phyloP scores from a whole-genome alignment of 1,140 invertebrate genomes.

The Drosophila gunungcola region DNA sequence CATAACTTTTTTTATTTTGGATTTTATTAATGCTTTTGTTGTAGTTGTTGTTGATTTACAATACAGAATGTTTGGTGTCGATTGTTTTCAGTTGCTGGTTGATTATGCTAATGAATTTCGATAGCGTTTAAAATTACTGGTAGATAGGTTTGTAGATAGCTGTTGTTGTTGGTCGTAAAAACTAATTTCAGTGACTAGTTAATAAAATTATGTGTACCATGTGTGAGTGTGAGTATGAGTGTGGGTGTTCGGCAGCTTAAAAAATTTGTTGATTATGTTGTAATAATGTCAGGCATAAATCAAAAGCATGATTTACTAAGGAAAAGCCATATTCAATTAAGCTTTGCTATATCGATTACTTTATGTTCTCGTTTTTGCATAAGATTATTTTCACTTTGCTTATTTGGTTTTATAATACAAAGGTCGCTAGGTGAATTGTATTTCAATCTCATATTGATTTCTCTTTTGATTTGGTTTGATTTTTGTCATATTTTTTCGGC shows the following conservation, averaged over 20 bases:
- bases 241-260: constrained; percentile 43
- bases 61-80: constrained; percentile 59
- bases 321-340: constrained; percentile 73
- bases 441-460: constrained; percentile 56
- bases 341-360: constrained; percentile 64
- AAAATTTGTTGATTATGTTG: constrained; percentile 62
- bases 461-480: constrained; percentile 39
- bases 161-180: constrained; percentile 60
- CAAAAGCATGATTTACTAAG: constrained; percentile 78
- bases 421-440: constrained; percentile 58
- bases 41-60: constrained; percentile 55
- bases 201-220: constrained; percentile 54
- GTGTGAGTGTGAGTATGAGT: constrained; percentile 27
- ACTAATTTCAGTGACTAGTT: constrained; percentile 71
- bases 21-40: constrained; percentile 52
- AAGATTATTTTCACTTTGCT: constrained; percentile 34
- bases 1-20: constrained; percentile 45
- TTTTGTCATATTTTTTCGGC: constrained; percentile 32
- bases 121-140: constrained; percentile 62
- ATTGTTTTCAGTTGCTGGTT: constrained; percentile 40
- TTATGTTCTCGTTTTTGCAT: constrained; percentile 28
- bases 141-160: constrained; percentile 49
- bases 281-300: constrained; percentile 78
- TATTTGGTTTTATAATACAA: constrained; percentile 54
- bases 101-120: constrained; percentile 66